These are phyloP conservation scores for Caenorhabditis drosophilae DNA, from an alignment of 2,888 invertebrate species.

Conservation along the genomic window DNA sequence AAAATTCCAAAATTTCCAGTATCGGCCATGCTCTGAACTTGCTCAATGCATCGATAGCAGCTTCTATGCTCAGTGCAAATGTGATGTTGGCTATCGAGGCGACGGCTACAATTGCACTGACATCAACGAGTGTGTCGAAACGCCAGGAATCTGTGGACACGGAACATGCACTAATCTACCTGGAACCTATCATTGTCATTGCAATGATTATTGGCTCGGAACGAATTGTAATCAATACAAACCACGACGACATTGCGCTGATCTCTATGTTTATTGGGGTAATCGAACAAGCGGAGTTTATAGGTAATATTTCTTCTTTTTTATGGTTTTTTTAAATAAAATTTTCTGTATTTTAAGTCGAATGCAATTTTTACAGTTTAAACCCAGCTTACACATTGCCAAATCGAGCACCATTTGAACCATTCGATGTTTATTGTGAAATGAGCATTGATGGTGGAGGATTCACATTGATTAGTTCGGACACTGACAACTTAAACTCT, in stretches of 20 bases:
- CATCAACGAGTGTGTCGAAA: slow-evolving; percentile 53
- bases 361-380: slow-evolving; percentile 10
- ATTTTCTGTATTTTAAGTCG: no score
- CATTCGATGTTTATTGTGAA: slow-evolving; percentile 39
- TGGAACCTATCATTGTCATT: slow-evolving; percentile 77
- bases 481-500: slow-evolving; percentile 19
- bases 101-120: slow-evolving; percentile 54
- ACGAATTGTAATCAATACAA: slow-evolving; percentile 48
- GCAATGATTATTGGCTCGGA: slow-evolving; percentile 47
- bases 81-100: slow-evolving; percentile 51
- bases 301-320: neutral
- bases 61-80: slow-evolving; percentile 39
- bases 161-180: slow-evolving; percentile 80
- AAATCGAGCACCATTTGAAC: slow-evolving; percentile 14
- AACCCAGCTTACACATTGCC: slow-evolving; percentile 31
- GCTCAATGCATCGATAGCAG: slow-evolving; percentile 36
- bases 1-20: slow-evolving; percentile 14
- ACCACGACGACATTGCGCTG: slow-evolving; percentile 57
- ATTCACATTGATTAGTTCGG: slow-evolving; percentile 52
- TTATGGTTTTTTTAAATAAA: no score
- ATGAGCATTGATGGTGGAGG: slow-evolving; percentile 49
- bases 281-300: slow-evolving; percentile 39
- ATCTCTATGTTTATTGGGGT: slow-evolving; percentile 52
- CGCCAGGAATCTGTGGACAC: slow-evolving; percentile 70
- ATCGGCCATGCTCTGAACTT: slow-evolving; percentile 44